Evolutionary conservation across 1,140 invertebrate species (phyloP).

Genomic region (Drosophila subobscura): DNA sequence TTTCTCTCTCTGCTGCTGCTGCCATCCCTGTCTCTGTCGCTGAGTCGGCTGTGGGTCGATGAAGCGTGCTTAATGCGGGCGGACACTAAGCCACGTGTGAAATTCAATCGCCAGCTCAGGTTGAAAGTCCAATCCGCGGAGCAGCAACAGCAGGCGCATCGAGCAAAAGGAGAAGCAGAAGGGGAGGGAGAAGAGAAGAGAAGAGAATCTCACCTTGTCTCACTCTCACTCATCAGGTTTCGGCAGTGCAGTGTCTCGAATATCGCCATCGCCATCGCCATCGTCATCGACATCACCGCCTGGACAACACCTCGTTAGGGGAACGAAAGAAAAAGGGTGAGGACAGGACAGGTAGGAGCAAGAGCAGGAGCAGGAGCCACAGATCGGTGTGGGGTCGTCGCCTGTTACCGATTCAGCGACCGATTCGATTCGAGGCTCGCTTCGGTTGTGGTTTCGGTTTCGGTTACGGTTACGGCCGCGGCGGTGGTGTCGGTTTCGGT

Average conservation of each 20-base stretch:
- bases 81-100: conserved; percentile 82
- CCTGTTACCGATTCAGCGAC: background rate
- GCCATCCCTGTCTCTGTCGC: background rate
- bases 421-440: conserved; percentile 13
- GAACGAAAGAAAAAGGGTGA: background rate
- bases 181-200: background rate
- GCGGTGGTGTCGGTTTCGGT: conserved; percentile 71
- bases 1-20: background rate
- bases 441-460: conserved; percentile 36
- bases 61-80: conserved; percentile 79
- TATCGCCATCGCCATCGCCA: conserved; percentile 66
- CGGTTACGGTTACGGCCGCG: conserved; percentile 3
- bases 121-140: background rate
- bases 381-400: conserved; percentile 48
- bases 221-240: conserved; percentile 32
- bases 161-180: no score
- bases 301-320: conserved; percentile 80
- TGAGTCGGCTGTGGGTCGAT: conserved; percentile 13
- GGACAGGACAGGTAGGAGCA: background rate
- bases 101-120: conserved; percentile 68
- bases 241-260: conserved; percentile 50
- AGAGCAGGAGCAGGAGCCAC: background rate
- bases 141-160: no score
- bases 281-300: conserved; percentile 57
- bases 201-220: conserved; percentile 15